Conservation (phyloP, 2,113 vertebrate genomes). For the Hypomesus transpacificus region DNA sequence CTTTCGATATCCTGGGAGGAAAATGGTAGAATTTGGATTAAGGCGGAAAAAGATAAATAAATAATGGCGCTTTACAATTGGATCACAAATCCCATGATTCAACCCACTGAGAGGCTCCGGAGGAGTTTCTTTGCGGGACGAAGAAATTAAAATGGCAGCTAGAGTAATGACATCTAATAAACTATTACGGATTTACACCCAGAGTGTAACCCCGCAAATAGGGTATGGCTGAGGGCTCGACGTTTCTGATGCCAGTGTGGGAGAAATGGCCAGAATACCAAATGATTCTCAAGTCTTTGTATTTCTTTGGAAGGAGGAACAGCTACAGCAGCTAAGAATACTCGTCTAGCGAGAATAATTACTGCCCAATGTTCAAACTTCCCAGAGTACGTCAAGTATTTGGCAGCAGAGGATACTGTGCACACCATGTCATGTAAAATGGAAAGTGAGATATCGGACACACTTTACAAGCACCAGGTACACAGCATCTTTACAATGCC, state of each 20-base stretch:
- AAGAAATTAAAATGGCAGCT: slow-evolving; percentile 26
- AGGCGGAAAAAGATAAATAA: slow-evolving; percentile 24
- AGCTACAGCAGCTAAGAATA: too few relatives aligned
- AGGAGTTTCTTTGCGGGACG: neutral
- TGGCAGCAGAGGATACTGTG: too few relatives aligned
- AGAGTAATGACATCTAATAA: slow-evolving; percentile 31
- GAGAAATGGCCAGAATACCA: slow-evolving; percentile 18
- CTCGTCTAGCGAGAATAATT: too few relatives aligned
- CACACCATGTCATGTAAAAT: too few relatives aligned
- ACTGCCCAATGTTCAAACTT: too few relatives aligned
- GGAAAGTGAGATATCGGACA: too few relatives aligned
- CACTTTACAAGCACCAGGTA: neutral
- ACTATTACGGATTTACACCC: slow-evolving; percentile 25
- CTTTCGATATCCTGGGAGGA: slow-evolving; percentile 19
- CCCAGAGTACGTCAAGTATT: too few relatives aligned
- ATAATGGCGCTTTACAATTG: slow-evolving; percentile 14
- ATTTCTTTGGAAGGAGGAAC: too few relatives aligned
- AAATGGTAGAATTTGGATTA: slow-evolving; percentile 37
- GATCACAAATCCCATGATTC: slow-evolving; percentile 22
- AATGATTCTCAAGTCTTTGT: neutral
- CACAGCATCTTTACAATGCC: slow-evolving; percentile 38
- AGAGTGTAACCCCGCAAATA: slow-evolving; percentile 18
- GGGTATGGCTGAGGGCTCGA: slow-evolving; percentile 8
- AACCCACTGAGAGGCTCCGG: neutral
- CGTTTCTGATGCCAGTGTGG: slow-evolving; percentile 3